Base-by-base conservation (phyloP, 2,797 vertebrate genomes). In the Lepilemur septentrionalis region DNA sequence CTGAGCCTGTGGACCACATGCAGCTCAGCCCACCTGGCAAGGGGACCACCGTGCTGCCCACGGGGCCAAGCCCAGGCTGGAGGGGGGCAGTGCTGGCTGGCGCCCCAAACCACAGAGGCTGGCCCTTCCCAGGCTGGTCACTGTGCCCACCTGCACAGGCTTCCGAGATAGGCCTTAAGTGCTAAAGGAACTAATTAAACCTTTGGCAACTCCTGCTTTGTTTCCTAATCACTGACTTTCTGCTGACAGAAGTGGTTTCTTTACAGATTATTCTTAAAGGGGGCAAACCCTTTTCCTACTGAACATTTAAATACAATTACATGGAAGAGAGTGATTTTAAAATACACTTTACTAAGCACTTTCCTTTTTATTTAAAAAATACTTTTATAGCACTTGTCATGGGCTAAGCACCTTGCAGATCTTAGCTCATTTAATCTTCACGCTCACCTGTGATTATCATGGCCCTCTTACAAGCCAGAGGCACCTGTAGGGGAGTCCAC, bases 281-380 rank as follows among this genome's bases (percentile, higher is more conserved):
- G 94, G 79, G 46, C 63, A 94, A 73, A 59, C 57, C 59, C 91
- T 92, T 96, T 94, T 91, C 88, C 84, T 90, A 17, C 38, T 1
- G 81, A 92, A 92, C 76, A 85, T 93, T 95, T 95, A 90, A 96
- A 93, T 63, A 97, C 85, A 92, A 87, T 95, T 83, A 89, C 79
- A 59, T 1, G 84, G 69, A 70, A 75, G 85, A 92, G 70, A 79
- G 50, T 89, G 92, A 95, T 94, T 96, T 92, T 92, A 85, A 89
- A 91, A 95, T 92, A 97, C 85, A 86, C 57, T 95, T 92, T 88
- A 88, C 96, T 91, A 93, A 97, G 95, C 76, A 92, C 85, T 92
- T 96, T 70, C 72, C 50, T 88, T 94, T 96, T 96, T 87, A 94
- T 55, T 92, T 96, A 94, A 95, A 81, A 95, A 83, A 63, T 65